Evolutionary conservation across 1,140 invertebrate species (phyloP), one percentile per base, ranked within the genome.

Genomic region (Eubasilissa regina): DNA sequence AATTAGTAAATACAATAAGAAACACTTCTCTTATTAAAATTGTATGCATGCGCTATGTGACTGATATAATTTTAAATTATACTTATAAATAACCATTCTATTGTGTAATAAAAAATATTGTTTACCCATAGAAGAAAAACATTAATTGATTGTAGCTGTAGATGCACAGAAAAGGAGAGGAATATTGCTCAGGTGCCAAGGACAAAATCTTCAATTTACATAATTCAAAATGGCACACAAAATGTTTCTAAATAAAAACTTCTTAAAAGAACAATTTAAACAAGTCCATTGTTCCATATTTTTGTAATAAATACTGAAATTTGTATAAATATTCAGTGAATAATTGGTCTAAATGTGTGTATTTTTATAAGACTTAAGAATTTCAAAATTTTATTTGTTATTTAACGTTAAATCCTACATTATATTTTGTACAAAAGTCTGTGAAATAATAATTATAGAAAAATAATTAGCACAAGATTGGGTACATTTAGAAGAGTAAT

Each of bases 391-490:
- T 51, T 15, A 17, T 17, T 75, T 76, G 51, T 76, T 55, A 76
- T 48, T 79, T 76, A 60, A 76, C 68, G 45, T 73, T 81, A 73
- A 48, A 79, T 77, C 56, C 77, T 79, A 77, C 70, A 81, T 81
- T 81, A 77, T 81, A 74, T 79, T 81, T 73, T 81, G 80, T 74
- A 81, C 73, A 81, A 77, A 68, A 79, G 75, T 75, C 58, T 72
- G 53, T 47, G 21, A 77, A 77, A 77, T 77, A 51, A 78, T 35
- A 25, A 75, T 48, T 70, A 45, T 76, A 79, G 43, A 19, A 35
- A 35, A 21, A 74, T 73, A 62, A 79, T 79, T 77, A 75, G 55
- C 64, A 44, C 77, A 35, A 76, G 64, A 75, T 60, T 76, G 47
- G n/a, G 1, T 77, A 17, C 72, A 75, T 47, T 58, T 44, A 73